Percentiles rank a stretch among this genome's conserved stretches.
phyloP scores from a whole-genome alignment of 2,113 vertebrate genomes.

The Lasiurus cinereus region DNA sequence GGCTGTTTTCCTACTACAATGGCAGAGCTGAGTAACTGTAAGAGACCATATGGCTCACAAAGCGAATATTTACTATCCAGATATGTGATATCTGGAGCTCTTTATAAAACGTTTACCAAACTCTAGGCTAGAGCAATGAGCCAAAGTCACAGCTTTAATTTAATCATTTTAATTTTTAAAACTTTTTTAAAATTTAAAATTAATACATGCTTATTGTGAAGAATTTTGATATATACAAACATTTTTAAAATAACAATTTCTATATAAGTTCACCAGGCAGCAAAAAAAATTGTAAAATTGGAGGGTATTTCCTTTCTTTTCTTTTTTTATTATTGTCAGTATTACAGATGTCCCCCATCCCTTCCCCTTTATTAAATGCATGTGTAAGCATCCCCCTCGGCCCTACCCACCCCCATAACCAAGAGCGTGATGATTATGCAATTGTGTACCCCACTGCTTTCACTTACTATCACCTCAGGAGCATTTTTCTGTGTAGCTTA shows the following conservation, averaged over 20 bases:
- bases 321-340: neutral
- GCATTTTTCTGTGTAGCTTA: slow-evolving; percentile 66
- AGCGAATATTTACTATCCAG: neutral
- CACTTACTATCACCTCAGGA: slow-evolving; percentile 20
- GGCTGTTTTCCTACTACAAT: neutral
- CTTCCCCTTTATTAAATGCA: too few species aligned
- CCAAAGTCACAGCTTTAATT: neutral
- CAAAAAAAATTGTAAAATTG: neutral
- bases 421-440: slow-evolving; percentile 10
- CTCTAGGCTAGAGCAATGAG: neutral
- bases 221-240: neutral
- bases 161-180: neutral
- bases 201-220: neutral
- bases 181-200: neutral
- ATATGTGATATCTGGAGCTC: neutral
- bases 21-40: neutral
- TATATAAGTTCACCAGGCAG: neutral
- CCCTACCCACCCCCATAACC: neutral
- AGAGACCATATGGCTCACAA: neutral
- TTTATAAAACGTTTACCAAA: neutral
- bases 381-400: too few species aligned
- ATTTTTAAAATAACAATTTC: neutral
- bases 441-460: slow-evolving; percentile 3
- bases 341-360: too few species aligned
- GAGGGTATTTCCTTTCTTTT: neutral